phyloP scores from a whole-genome alignment of 2,797 vertebrate genomes.

The Gila robusta region DNA sequence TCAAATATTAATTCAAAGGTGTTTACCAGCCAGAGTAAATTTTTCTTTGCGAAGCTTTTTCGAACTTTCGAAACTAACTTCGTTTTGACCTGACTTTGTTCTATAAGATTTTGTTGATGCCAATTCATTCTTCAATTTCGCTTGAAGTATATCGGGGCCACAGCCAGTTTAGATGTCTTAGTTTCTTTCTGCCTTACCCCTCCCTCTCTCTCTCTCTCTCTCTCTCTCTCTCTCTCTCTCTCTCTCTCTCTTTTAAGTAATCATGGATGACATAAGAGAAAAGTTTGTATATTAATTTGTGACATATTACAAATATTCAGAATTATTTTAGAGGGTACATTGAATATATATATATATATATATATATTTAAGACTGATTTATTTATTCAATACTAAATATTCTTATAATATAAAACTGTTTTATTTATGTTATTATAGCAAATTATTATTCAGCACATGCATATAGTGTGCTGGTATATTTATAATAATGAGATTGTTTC shows the following conservation, averaged over 20 bases:
- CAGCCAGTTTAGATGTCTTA: slow-evolving; percentile 52
- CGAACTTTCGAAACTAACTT: not conserved
- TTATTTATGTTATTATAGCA: slow-evolving; percentile 31
- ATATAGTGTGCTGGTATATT: slow-evolving; percentile 24
- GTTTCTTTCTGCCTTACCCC: slow-evolving; percentile 48
- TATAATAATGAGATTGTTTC: slow-evolving; percentile 19
- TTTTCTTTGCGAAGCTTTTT: not conserved
- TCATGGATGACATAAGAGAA: slow-evolving; percentile 14
- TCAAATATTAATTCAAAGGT: not conserved
- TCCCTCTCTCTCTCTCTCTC: slow-evolving; percentile 1
- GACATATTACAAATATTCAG: slow-evolving; percentile 19
- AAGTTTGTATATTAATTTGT: slow-evolving; percentile 44
- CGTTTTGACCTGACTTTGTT: not conserved
- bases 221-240: not conserved
- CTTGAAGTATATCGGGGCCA: slow-evolving; percentile 4
- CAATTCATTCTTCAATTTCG: not conserved
- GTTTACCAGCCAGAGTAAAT: not conserved
- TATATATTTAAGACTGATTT: slow-evolving; percentile 38
- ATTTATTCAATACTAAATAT: slow-evolving; percentile 38
- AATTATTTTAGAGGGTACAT: slow-evolving; percentile 36
- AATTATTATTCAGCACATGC: slow-evolving; percentile 26
- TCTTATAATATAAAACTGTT: slow-evolving; percentile 44
- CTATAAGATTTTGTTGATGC: not conserved
- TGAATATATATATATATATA: slow-evolving; percentile 27
- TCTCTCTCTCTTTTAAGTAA: slow-evolving; percentile 12